Evolutionary conservation across 2,888 invertebrate species (phyloP), one percentile per base, ranked within the genome.

Genomic region (Acanthoscelides obtectus): DNA sequence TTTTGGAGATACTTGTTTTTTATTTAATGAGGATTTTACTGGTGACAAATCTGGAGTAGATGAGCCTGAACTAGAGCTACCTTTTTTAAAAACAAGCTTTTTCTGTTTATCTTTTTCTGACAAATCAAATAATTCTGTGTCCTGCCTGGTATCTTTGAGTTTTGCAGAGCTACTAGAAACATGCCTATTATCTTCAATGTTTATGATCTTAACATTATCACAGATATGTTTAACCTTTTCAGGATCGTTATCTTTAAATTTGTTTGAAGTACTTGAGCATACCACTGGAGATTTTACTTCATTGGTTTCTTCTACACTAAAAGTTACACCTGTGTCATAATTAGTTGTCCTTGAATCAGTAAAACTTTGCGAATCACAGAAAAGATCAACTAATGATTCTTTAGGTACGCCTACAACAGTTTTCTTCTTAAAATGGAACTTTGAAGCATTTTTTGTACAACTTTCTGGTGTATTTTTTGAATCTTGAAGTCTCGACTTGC

Each of bases 51-150:
- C 74, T 0, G 66, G 21, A 20, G 66, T 73, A 64, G 74, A 73
- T 6, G 75, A 71, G 22, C 69, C 70, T 12, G 74, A 71, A 25
- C 25, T 25, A n/a, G 69, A 71, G 22, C 69, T 20, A 19, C 69
- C 73, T 69, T 78, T 80, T 27, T 77, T 79, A 67, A 79, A 80
- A 27, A 69, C 72, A 72, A 79, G 79, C 69, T 77, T 79, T 69
- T 76, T 77, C 6, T 72, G 73, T 68, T 71, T 77, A 22, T 75
- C 70, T 20, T 72, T 45, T 22, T 25, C 25, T 8, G 8, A 5
- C 3, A 25, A 25, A 25, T 25, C 25, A 25, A 3, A 5, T 25
- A 25, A 5, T 25, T 25, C 25, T 25, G 25, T 25, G 8, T 25
- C 25, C 8, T 25, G 25, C 25, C 8, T 25, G 25, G 4, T 5